Percentiles rank a stretch among this genome's conserved stretches.
phyloP scores from a whole-genome alignment of 2,113 vertebrate genomes.

The Asarcornis scutulata region DNA sequence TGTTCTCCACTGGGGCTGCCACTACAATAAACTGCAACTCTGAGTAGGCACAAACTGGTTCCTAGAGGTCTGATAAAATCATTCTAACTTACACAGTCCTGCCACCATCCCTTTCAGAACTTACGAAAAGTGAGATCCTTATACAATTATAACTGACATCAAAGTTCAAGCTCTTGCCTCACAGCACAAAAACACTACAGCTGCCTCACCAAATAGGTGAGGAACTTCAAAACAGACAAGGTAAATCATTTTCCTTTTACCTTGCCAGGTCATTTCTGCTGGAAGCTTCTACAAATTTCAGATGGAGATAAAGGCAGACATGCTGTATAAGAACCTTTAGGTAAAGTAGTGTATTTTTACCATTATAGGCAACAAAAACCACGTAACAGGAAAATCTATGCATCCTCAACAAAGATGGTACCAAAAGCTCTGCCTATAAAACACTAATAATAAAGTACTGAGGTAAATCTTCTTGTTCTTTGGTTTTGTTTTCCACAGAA shows the following conservation, averaged over 20 bases:
- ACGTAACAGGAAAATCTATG: not conserved
- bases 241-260: not conserved
- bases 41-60: not conserved
- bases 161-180: not conserved
- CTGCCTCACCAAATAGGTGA: not conserved
- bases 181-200: not conserved
- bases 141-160: not conserved
- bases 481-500: not conserved
- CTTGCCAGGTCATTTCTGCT: not conserved
- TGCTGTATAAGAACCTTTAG: not conserved
- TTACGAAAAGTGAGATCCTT: not conserved
- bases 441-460: not conserved
- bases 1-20: not conserved
- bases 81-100: not conserved
- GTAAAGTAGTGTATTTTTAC: not conserved
- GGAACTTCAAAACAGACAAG: not conserved
- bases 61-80: not conserved
- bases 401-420: not conserved
- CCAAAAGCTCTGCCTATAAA: not conserved
- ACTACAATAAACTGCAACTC: not conserved
- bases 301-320: not conserved
- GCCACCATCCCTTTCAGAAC: not conserved
- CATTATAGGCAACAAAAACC: not conserved
- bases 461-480: not conserved
- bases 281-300: not conserved